Evolutionary conservation across 2,888 invertebrate genomes (phyloP), one percentile per base, ranked within the genome.

Genomic region (Bombylius discolor): DNA sequence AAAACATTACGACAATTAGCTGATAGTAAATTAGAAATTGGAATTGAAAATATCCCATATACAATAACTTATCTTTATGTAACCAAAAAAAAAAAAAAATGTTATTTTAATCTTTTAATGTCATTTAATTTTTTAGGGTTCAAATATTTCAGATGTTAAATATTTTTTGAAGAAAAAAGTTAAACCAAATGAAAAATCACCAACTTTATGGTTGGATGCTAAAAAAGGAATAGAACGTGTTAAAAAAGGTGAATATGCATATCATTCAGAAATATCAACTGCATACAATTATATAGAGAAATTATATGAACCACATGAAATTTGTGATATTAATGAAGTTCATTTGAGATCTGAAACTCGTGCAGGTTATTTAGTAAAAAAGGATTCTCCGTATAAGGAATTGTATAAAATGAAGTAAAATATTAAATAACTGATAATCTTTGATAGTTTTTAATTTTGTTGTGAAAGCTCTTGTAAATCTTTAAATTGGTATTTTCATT

Each of bases 1-100:
- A 75, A 71, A 51, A 78, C 77, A 1, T 59, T 80, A 4, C 66
- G 71, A 0, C 79, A 80, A 61, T 67, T 83, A 58, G 68, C 78
- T 1, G 70, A 76, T 42, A 81, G 81, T 48, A 75, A 77, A 1
- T 67, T 83, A 57, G 74, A 76, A 54, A 64, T 82, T 11, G 81
- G 78, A 0, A 70, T 77, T 4, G 77, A 81, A 51, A 76, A 79
- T 49, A 68, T 75, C 32, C 70, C 77, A 5, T 70, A 67, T 47
- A 69, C 63, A 1, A 53, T 53, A 5, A 52, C 58, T 0, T 72
- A 66, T 62, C 58, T 72, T 42, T 65, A 66, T 59, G 72, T 72
- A 9, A 62, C 66, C 60, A 12, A 42, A 23, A 34, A 42, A 3
- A 6, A 36, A 36, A 36, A 36, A 1, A 8, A 36, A 36, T 36